Percentiles rank a stretch among this genome's conserved stretches.
phyloP scores from a whole-genome alignment of 2,797 vertebrate species.

The Cuculus canorus region DNA sequence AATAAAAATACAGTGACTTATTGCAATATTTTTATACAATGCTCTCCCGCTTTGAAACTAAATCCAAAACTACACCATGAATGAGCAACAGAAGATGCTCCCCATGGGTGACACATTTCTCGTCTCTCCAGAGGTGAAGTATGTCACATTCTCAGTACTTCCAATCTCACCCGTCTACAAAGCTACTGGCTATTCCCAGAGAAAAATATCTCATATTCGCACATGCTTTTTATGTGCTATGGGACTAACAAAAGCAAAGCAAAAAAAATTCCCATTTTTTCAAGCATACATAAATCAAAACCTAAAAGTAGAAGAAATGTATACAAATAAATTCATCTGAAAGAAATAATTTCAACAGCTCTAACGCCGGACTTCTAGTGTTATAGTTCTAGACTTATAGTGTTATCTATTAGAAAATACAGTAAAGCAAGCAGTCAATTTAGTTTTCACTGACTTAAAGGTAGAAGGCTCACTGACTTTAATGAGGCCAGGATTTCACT shows the following conservation, averaged over 20 bases:
- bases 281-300: slow-evolving; percentile 9
- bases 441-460: neutral
- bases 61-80: slow-evolving; percentile 12
- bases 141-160: neutral
- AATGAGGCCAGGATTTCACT: neutral
- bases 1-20: slow-evolving; percentile 53
- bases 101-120: slow-evolving; percentile 20
- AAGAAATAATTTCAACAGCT: neutral
- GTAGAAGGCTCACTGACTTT: neutral
- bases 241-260: neutral
- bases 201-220: neutral
- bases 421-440: neutral
- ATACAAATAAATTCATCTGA: neutral
- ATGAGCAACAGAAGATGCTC: neutral
- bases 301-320: neutral
- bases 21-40: neutral
- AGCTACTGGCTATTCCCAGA: slow-evolving; percentile 18
- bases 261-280: neutral
- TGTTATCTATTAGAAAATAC: neutral
- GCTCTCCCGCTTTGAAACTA: slow-evolving; percentile 14
- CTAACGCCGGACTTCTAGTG: neutral
- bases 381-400: no score
- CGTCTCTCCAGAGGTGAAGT: neutral
- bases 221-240: neutral
- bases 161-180: neutral